A percentile compares a stretch with the other conserved stretches of the same genome.
These are phyloP conservation scores for Drosophila formosana DNA, from an alignment of 2,888 invertebrate species.

Conservation along the genomic window DNA sequence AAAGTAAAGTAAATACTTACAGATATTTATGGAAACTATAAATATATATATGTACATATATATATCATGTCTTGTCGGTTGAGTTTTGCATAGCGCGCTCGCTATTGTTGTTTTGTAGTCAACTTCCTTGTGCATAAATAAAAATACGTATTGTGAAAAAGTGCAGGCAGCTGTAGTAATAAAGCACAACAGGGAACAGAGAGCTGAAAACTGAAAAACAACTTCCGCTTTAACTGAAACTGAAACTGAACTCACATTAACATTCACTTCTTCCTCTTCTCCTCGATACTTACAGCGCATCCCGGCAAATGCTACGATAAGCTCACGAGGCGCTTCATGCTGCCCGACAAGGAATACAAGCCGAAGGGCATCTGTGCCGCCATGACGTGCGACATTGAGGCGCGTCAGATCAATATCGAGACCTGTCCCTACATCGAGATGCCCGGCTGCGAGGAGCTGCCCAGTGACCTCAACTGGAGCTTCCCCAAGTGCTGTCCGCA, in stretches of 20 bases:
- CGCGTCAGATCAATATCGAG: conserved; percentile 83
- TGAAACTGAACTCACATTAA: conserved; percentile 43
- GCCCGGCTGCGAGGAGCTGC: conserved; percentile 84
- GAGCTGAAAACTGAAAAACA: conserved; percentile 34
- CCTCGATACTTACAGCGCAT: conserved; percentile 73
- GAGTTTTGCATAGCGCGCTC: conserved; percentile 38
- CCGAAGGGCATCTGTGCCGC: conserved; percentile 85
- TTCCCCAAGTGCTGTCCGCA: conserved; percentile 85
- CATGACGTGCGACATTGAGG: conserved; percentile 83
- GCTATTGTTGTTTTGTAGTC: background rate
- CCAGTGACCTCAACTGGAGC: conserved; percentile 82
- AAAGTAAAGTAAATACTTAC: conserved; percentile 30
- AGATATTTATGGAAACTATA: conserved; percentile 30
- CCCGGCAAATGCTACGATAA: conserved; percentile 85
- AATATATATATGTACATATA: background rate
- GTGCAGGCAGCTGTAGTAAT: conserved; percentile 38
- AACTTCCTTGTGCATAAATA: conserved; percentile 53
- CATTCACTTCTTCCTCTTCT: conserved; percentile 16
- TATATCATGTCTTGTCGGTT: conserved; percentile 3
- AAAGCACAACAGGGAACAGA: conserved; percentile 42
- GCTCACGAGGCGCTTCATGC: conserved; percentile 82
- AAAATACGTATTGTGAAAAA: conserved; percentile 6
- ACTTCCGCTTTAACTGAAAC: conserved; percentile 68
- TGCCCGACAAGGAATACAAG: conserved; percentile 84
- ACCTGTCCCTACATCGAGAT: conserved; percentile 84